Percentiles rank a stretch among this genome's conserved stretches.
These are phyloP conservation scores for Siderastrea siderea DNA, from an alignment of 92 coral and sea anemone genomes.

Conservation along the genomic window DNA sequence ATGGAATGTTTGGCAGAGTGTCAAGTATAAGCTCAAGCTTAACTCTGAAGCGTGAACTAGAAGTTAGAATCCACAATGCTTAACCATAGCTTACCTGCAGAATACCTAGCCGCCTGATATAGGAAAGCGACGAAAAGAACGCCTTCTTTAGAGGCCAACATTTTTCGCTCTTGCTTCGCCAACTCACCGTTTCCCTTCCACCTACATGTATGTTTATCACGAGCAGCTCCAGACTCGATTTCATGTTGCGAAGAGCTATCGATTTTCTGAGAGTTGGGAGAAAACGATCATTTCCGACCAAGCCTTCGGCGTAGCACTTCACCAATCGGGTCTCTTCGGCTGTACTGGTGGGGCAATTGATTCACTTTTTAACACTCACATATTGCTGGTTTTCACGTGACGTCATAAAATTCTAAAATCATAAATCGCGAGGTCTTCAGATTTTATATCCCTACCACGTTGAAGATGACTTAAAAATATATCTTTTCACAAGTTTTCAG, in stretches of 20 bases:
- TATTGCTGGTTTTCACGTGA: too few species aligned
- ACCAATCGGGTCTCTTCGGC: not conserved
- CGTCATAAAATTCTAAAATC: too few species aligned
- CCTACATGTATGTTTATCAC: not conserved
- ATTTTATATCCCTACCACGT: too few species aligned
- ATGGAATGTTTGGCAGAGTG: conserved; percentile 4
- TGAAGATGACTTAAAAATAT: too few species aligned
- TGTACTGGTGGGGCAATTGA: too few species aligned
- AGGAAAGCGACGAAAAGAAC: conserved; percentile 16
- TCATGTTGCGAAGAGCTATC: conserved; percentile 28
- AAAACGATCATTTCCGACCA: conserved; percentile 25
- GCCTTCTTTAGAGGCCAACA: conserved; percentile 5
- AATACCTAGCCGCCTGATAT: conserved; percentile 13
- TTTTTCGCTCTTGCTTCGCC: not conserved
- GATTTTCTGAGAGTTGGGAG: not conserved
- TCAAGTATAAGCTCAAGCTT: not conserved
- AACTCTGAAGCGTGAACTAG: not conserved
- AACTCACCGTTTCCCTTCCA: not conserved
- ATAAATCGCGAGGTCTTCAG: too few species aligned
- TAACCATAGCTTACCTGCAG: conserved; percentile 18
- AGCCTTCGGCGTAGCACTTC: not conserved
- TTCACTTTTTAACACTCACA: too few species aligned
- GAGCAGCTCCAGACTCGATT: conserved; percentile 8
- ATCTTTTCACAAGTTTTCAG: too few species aligned
- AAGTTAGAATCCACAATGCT: not conserved